Evolutionary conservation across 1,140 invertebrate genomes (phyloP).

Genomic region (Watersipora subatra): DNA sequence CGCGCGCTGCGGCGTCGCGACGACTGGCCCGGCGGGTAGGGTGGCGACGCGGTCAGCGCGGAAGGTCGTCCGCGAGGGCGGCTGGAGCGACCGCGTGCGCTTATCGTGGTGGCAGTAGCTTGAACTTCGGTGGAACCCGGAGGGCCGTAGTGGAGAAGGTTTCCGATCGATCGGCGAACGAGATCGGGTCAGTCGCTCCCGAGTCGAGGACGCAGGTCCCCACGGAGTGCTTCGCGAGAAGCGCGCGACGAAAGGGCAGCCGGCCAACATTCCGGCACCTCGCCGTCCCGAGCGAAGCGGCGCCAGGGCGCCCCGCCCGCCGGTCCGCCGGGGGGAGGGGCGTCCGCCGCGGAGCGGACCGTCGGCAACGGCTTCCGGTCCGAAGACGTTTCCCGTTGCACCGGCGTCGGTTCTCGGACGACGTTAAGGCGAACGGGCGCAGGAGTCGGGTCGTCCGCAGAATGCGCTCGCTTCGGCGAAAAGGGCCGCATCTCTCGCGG

Average conservation of each 20-base stretch:
- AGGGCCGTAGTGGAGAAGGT: neutral
- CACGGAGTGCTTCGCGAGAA: constrained; percentile 17
- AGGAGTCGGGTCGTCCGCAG: neutral
- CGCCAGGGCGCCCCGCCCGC: too few relatives aligned
- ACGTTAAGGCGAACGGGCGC: neutral
- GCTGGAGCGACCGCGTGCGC: neutral
- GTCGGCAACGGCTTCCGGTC: neutral
- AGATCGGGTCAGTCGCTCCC: neutral
- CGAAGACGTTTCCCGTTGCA: neutral
- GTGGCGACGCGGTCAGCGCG: neutral
- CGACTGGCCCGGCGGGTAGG: neutral
- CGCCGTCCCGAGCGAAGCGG: too few relatives aligned
- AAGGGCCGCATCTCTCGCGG: neutral
- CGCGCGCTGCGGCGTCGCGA: neutral
- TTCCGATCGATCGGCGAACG: constrained; percentile 23
- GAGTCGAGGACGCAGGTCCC: neutral
- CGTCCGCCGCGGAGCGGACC: too few relatives aligned
- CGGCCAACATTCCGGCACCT: constrained; percentile 17
- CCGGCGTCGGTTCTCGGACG: neutral
- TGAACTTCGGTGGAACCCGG: neutral
- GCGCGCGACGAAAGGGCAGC: constrained; percentile 60
- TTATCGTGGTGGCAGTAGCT: neutral
- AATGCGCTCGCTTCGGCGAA: neutral
- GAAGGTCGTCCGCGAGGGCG: neutral
- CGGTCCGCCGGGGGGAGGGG: too few relatives aligned